phyloP scores from a whole-genome alignment of 2,797 vertebrate species.

The Varecia variegata region DNA sequence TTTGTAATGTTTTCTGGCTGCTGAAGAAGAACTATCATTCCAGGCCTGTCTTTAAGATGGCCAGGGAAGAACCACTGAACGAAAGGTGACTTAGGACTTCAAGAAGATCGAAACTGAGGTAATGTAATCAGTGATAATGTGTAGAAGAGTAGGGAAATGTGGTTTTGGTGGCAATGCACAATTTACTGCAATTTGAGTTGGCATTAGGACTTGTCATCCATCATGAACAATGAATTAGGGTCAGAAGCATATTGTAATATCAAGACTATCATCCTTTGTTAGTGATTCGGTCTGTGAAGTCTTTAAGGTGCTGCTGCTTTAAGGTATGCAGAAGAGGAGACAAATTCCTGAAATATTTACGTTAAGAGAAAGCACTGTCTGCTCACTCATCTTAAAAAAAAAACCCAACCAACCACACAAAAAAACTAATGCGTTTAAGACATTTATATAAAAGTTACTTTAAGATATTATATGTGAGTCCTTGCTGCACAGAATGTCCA shows the following conservation, averaged over 20 bases:
- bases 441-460: not conserved
- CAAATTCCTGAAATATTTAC: not conserved
- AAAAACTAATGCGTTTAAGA: not conserved
- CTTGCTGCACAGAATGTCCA: not conserved
- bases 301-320: not conserved
- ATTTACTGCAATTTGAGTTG: not conserved
- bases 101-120: too few species aligned
- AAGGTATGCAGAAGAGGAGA: not conserved
- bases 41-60: not conserved
- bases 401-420: not conserved
- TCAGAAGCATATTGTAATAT: not conserved
- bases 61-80: not conserved
- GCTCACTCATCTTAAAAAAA: not conserved
- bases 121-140: not conserved
- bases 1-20: not conserved
- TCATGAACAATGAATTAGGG: not conserved
- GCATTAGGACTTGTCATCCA: not conserved
- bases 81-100: not conserved
- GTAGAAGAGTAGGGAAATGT: not conserved
- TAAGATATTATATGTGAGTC: not conserved
- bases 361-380: conserved; percentile 8
- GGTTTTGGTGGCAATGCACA: not conserved
- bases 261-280: not conserved
- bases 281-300: not conserved
- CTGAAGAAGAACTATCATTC: not conserved